phyloP scores from a whole-genome alignment of 2,888 invertebrate species.

The Pyrgus malvae region DNA sequence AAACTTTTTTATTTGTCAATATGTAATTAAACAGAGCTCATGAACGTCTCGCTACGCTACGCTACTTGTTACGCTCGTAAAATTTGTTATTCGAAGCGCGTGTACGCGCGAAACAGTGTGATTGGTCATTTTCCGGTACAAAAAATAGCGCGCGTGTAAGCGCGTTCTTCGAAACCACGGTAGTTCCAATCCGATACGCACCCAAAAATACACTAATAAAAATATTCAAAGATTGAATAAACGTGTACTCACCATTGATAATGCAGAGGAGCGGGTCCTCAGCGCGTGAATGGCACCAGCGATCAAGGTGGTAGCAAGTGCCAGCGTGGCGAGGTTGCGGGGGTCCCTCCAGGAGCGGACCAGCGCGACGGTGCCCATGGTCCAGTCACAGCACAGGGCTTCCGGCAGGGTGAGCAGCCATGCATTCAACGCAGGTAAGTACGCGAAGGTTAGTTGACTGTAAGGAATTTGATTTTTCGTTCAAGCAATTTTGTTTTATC shows the following conservation, averaged over 20 bases:
- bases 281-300: constrained; percentile 78
- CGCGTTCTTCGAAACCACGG: too few relatives aligned
- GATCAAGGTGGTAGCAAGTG: constrained; percentile 83
- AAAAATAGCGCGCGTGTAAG: too few relatives aligned
- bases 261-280: constrained; percentile 65
- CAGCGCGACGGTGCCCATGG: constrained; percentile 97
- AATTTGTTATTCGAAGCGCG: too few relatives aligned
- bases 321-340: constrained; percentile 90
- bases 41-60: too few relatives aligned
- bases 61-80: too few relatives aligned
- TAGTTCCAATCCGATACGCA: too few relatives aligned
- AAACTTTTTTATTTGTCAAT: too few relatives aligned
- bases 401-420: constrained; percentile 95
- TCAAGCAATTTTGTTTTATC: too few relatives aligned
- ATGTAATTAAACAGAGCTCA: too few relatives aligned
- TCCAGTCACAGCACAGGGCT: constrained; percentile 98
- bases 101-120: too few relatives aligned
- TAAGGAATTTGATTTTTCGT: neutral
- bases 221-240: neutral
- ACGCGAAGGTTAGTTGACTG: constrained; percentile 95
- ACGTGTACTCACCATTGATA: constrained; percentile 64
- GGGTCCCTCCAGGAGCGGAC: constrained; percentile 89
- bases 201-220: too few relatives aligned
- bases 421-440: constrained; percentile 93
- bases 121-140: too few relatives aligned